phyloP scores from a whole-genome alignment of 2,113 vertebrate genomes.

The Sinocyclocheilus maitianheensis region DNA sequence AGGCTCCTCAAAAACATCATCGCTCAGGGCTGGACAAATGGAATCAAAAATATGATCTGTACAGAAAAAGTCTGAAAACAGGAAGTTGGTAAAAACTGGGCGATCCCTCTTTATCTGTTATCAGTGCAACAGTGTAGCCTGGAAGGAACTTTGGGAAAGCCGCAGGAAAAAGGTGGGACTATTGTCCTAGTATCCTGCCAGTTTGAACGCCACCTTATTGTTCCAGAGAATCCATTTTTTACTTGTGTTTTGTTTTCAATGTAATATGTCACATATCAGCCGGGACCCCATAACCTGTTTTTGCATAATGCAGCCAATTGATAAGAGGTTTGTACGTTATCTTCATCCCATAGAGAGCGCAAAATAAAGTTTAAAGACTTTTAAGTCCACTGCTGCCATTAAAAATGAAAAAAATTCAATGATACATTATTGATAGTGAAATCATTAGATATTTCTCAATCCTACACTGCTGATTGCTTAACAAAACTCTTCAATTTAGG shows the following conservation, averaged over 20 bases:
- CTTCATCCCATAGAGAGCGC: background rate
- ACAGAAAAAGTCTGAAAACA: slow-evolving; percentile 63
- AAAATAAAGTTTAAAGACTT: slow-evolving; percentile 13
- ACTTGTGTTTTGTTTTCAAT: slow-evolving; percentile 59
- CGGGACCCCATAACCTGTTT: slow-evolving; percentile 81
- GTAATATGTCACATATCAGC: slow-evolving; percentile 72
- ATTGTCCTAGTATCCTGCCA: slow-evolving; percentile 92
- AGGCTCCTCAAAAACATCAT: slow-evolving; percentile 19
- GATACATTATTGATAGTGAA: background rate
- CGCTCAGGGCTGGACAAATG: background rate
- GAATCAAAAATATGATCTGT: slow-evolving; percentile 24
- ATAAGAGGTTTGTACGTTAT: slow-evolving; percentile 30
- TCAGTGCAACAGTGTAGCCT: slow-evolving; percentile 78
- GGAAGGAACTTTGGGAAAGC: slow-evolving; percentile 93
- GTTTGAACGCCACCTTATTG: slow-evolving; percentile 77
- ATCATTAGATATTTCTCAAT: background rate
- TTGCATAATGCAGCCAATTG: slow-evolving; percentile 62
- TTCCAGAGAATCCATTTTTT: slow-evolving; percentile 68
- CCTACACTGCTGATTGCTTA: background rate
- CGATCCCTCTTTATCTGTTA: slow-evolving; percentile 78
- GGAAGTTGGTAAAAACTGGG: slow-evolving; percentile 65
- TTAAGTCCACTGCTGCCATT: background rate
- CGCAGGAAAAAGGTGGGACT: slow-evolving; percentile 97
- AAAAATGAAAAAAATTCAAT: slow-evolving; percentile 16
- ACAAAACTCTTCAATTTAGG: slow-evolving; percentile 5